These are phyloP conservation scores for Leucoraja ocellata DNA, from an alignment of 2,797 vertebrate genomes.

Conservation along the genomic window DNA sequence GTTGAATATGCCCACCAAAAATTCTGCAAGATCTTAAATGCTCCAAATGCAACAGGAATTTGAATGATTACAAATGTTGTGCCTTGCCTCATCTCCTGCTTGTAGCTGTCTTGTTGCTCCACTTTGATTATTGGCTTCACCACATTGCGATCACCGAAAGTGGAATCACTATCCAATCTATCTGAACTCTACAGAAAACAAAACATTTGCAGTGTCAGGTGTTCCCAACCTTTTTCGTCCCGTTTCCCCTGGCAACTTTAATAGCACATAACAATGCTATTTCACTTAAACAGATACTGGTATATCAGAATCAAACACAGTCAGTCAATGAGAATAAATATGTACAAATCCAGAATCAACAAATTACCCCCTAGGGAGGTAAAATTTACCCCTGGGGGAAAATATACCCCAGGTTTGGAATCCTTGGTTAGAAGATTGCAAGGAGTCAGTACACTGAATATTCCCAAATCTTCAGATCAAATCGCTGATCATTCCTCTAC, in stretches of 20 bases:
- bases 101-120: constrained; percentile 73
- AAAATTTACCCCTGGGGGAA: too few relatives aligned
- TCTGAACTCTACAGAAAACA: constrained; percentile 68
- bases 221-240: too few relatives aligned
- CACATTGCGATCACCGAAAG: constrained; percentile 68
- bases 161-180: constrained; percentile 79
- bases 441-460: background rate
- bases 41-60: background rate
- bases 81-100: constrained; percentile 31
- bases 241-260: too few relatives aligned
- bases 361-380: too few relatives aligned
- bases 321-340: too few relatives aligned
- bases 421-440: too few relatives aligned
- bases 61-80: background rate
- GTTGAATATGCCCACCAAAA: background rate
- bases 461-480: background rate
- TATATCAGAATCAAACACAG: too few relatives aligned
- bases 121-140: constrained; percentile 80
- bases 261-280: too few relatives aligned
- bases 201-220: background rate
- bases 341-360: too few relatives aligned
- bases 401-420: too few relatives aligned
- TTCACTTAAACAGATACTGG: too few relatives aligned
- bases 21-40: background rate
- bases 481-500: background rate